These are phyloP conservation scores for honey bee (Apis mellifera) DNA, from an alignment of 1,140 invertebrate genomes.

Conservation along the genomic window Amel_HAv3.1 CM009931.2:483501-484000, in stretches of 20 bases:
- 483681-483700: conserved; percentile 16
- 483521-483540: too few species aligned
- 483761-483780: conserved; percentile 63
- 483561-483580: not conserved
- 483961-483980: conserved; percentile 17
- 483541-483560: too few species aligned
- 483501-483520: too few species aligned
- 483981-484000: conserved; percentile 12
- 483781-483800: conserved; percentile 45
- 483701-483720: conserved; percentile 28
- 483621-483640: not conserved
- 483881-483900: conserved; percentile 33
- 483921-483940: conserved; percentile 40
- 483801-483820: not conserved
- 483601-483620: not conserved
- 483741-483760: conserved; percentile 11
- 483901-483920: conserved; percentile 13
- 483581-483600: not conserved
- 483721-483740: too few species aligned
- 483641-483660: conserved; percentile 10
- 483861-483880: conserved; percentile 36
- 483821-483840: conserved; percentile 8
- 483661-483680: conserved; percentile 22
- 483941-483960: conserved; percentile 18
- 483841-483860: not conserved